Base-by-base conservation (phyloP, 2,797 vertebrate species). In the Enteromius radiatus region DNA sequence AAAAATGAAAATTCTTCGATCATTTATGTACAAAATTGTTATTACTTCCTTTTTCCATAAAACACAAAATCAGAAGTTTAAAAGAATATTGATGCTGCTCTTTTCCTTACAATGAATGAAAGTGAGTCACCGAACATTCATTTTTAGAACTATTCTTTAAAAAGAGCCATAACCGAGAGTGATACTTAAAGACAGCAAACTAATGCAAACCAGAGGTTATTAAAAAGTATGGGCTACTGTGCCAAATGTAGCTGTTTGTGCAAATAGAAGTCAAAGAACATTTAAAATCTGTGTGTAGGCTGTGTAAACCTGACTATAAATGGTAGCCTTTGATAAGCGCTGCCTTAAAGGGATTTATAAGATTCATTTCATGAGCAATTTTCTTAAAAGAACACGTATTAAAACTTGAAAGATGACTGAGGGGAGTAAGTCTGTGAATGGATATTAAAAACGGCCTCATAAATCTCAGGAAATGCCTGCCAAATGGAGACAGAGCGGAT, bases 391-490 rank as follows among this genome's bases (percentile, higher is more conserved):
- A 75, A 23, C 49, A 75, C 15, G 12, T 54, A 75, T 59, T 75
- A 56, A 52, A 73, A 52, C 70, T 33, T 52, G 23, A 54, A 38
- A 59, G n/a, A 41, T 59, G n/a, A 38, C 73, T 5, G 33, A 41
- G 33, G 26, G 23, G 33, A 38, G 33, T 56, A 15, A 61, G 54
- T 43, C 0, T 0, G 36, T 28, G 23, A 76, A 43, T 76, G 23
- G 15, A 61, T 59, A 76, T 76, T 61, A 61, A 76, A 41, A 76
- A 43, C 19, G 4, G 15, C 33, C 38, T 61, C 54, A 61, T 76
- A 28, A 76, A 76, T 56, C 33, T 56, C 7, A 38, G 12, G 21
- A 75, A 56, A 75, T 56, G 33, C 21, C 49, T 56, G 12, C 49
- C 54, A 76, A 43, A 41, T 61, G 54, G 36, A 76, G 9, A 28